These are phyloP conservation scores for Drusus annulatus DNA, from an alignment of 1,140 invertebrate species.

Conservation along the genomic window DNA sequence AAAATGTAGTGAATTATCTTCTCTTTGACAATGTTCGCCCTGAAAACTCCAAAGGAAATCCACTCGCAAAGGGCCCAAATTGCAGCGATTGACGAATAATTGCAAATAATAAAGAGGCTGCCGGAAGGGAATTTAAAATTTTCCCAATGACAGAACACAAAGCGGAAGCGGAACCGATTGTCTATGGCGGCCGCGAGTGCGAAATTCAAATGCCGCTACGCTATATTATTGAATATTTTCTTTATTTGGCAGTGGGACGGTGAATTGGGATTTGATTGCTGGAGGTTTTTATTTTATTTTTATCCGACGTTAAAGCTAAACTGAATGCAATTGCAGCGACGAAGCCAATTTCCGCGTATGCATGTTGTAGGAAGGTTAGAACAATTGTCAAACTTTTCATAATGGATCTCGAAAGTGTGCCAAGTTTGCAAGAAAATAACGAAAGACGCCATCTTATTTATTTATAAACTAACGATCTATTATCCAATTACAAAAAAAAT, in stretches of 20 bases:
- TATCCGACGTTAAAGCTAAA: too few species aligned
- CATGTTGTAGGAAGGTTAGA: too few species aligned
- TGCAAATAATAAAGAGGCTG: constrained; percentile 58
- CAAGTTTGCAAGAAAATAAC: too few species aligned
- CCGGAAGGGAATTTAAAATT: constrained; percentile 55
- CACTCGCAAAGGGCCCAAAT: constrained; percentile 46
- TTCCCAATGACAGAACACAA: constrained; percentile 57
- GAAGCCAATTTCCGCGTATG: too few species aligned
- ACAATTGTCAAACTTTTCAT: too few species aligned
- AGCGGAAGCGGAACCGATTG: constrained; percentile 51
- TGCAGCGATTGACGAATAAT: constrained; percentile 59
- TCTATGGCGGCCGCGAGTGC: constrained; percentile 43
- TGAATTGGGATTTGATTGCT: not conserved
- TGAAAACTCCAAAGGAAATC: constrained; percentile 23
- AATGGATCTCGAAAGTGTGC: too few species aligned
- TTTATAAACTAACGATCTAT: too few species aligned
- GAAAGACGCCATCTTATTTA: too few species aligned
- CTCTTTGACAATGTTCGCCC: not conserved
- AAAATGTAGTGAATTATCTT: too few species aligned
- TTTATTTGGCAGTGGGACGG: not conserved
- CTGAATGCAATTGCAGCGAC: too few species aligned
- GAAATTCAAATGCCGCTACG: not conserved
- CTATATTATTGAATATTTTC: constrained; percentile 17
- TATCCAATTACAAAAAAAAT: too few species aligned
- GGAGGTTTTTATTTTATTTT: too few species aligned